phyloP scores from a whole-genome alignment of 2,113 vertebrate genomes.

The Procavia capensis region DNA sequence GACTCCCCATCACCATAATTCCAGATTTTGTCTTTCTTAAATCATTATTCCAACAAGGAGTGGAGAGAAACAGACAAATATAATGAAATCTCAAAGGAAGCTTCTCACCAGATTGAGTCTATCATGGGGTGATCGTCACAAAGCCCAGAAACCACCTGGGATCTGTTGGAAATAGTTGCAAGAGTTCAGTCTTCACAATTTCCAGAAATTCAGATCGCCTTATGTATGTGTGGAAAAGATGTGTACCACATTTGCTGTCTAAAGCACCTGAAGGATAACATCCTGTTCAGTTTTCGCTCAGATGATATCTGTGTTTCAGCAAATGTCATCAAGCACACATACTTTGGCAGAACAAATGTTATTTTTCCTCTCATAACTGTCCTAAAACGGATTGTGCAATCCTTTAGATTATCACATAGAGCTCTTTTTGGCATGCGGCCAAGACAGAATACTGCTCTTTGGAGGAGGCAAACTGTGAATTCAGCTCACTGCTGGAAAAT shows the following conservation, averaged over 20 bases:
- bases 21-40: not conserved
- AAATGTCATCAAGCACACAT: slow-evolving; percentile 59
- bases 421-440: not conserved
- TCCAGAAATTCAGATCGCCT: not conserved
- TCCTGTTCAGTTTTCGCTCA: not conserved
- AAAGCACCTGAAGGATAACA: slow-evolving; percentile 16
- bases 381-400: slow-evolving; percentile 41
- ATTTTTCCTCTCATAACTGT: slow-evolving; percentile 48
- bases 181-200: not conserved
- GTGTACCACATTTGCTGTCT: not conserved
- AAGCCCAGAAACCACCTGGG: not conserved
- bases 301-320: slow-evolving; percentile 63
- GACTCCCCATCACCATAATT: not conserved
- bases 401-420: slow-evolving; percentile 42
- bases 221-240: not conserved
- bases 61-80: not conserved
- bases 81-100: not conserved
- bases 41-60: slow-evolving; percentile 2
- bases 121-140: not conserved
- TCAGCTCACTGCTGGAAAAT: slow-evolving; percentile 36
- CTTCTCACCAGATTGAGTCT: not conserved
- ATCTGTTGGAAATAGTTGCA: not conserved
- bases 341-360: slow-evolving; percentile 59
- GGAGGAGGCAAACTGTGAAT: slow-evolving; percentile 18
- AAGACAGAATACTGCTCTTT: not conserved